Evolutionary conservation across 2,888 invertebrate species (phyloP), one percentile per base, ranked within the genome.

Genomic region (Serripes groenlandicus): DNA sequence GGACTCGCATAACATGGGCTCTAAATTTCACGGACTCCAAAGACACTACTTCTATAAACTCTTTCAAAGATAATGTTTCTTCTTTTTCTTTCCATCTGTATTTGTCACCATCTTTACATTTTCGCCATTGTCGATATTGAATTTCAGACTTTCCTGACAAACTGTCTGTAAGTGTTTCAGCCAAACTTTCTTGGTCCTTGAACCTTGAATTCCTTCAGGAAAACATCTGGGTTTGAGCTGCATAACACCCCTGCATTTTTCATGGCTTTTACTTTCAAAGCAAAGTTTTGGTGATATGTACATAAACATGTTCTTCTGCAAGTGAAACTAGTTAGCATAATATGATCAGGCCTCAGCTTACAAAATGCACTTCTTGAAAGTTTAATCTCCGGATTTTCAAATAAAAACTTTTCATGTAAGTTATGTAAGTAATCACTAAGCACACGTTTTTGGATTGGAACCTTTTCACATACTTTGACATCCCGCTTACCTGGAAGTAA

Each of bases 321-420:
- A 30, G 76, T 76, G 23, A 76, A 81, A 28, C 42, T 52, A 23
- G 76, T 76, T 26, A 71, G 28, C 34, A 60, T 71, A 30, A 81
- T 76, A 49, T 76, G 32, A 21, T 66, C 21, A 11, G 81, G 81
- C n/a, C 81, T 71, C n/a, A 81, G 66, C 4, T 76, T n/a, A n/a
- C n/a, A n/a, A 28, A 81, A 81, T 28, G 81, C 71, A 35, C 78
- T 35, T 3, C 77, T 30, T 28, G 78, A 81, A 30, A 84, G 21
- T 66, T 75, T 78, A 4, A 42, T 28, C 5, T 60, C 34, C 76
- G 75, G 76, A 32, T 76, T 81, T 64, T 75, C 80, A 23, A 70
- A 23, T 15, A 75, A 3, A 35, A 75, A 75, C 56, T 75, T 80
- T 5, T 1, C 3, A 32, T 75, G 26, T 34, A 80, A 28, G 18